phyloP scores from a whole-genome alignment of 2,113 vertebrate species.

The Solea senegalensis region DNA sequence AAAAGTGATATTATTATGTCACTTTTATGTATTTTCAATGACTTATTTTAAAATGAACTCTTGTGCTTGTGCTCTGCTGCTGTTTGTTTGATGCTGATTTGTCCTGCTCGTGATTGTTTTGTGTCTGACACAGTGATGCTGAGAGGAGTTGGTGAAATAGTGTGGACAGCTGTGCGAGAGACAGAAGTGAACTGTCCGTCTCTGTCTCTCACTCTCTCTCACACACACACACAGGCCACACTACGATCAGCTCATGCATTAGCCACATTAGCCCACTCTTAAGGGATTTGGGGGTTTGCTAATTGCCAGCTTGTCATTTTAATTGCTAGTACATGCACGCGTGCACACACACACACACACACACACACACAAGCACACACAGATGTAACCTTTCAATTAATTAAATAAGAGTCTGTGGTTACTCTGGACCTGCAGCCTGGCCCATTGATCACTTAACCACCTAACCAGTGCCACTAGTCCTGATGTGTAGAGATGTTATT shows the following conservation, averaged over 20 bases:
- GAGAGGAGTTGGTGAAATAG: conserved; percentile 14
- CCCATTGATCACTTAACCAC: too few relatives aligned
- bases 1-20: too few relatives aligned
- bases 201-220: conserved; percentile 39
- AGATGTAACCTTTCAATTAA: conserved; percentile 85
- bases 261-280: conserved; percentile 88
- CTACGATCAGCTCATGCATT: conserved; percentile 84
- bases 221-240: conserved; percentile 22
- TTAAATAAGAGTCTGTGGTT: conserved; percentile 81
- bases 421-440: neutral
- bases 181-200: conserved; percentile 2
- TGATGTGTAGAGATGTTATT: too few relatives aligned
- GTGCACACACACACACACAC: conserved; percentile 34
- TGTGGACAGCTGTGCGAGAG: conserved; percentile 28
- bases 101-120: conserved; percentile 7
- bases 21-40: too few relatives aligned
- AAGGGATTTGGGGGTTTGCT: conserved; percentile 90
- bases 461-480: too few relatives aligned
- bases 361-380: conserved; percentile 22
- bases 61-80: neutral
- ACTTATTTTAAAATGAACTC: too few relatives aligned
- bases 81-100: neutral
- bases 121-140: neutral
- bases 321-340: conserved; percentile 85
- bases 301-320: conserved; percentile 98